Conservation (phyloP, 2,797 vertebrate species). For the Protonibea diacanthus region DNA sequence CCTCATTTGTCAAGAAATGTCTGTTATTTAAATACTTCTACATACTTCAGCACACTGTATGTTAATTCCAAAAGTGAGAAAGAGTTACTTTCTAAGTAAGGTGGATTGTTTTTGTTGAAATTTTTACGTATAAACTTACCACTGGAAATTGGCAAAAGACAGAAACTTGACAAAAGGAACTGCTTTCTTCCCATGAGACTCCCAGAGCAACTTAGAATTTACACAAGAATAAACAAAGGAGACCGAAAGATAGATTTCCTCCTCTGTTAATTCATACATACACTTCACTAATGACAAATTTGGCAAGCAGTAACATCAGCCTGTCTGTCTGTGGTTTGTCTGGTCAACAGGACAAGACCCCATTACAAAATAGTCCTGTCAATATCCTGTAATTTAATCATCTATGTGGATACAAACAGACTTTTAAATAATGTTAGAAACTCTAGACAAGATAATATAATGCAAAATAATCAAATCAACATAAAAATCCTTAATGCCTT, state of each 20-base stretch:
- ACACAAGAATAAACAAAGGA: constrained; percentile 5
- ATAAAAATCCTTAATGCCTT: too few species aligned
- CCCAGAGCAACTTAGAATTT: background rate
- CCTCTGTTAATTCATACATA: background rate
- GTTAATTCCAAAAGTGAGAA: background rate
- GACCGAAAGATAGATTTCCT: background rate
- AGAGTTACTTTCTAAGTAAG: background rate
- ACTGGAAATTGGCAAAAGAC: background rate
- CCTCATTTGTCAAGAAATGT: background rate
- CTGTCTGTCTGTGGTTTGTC: background rate
- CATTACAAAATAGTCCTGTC: too few species aligned
- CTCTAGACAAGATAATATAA: too few species aligned
- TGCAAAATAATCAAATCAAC: too few species aligned
- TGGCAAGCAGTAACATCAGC: background rate
- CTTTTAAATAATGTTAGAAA: too few species aligned
- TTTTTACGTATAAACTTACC: constrained; percentile 7
- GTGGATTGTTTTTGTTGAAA: background rate
- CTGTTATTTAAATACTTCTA: background rate
- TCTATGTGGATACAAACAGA: background rate
- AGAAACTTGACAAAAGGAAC: background rate
- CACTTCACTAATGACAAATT: background rate
- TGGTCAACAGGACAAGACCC: background rate
- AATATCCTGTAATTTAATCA: background rate
- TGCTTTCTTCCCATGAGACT: background rate
- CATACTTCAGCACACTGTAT: background rate